Evolutionary conservation across 1,140 invertebrate species (phyloP), one percentile per base, ranked within the genome.

Genomic region (Sarcophaga bullata): DNA sequence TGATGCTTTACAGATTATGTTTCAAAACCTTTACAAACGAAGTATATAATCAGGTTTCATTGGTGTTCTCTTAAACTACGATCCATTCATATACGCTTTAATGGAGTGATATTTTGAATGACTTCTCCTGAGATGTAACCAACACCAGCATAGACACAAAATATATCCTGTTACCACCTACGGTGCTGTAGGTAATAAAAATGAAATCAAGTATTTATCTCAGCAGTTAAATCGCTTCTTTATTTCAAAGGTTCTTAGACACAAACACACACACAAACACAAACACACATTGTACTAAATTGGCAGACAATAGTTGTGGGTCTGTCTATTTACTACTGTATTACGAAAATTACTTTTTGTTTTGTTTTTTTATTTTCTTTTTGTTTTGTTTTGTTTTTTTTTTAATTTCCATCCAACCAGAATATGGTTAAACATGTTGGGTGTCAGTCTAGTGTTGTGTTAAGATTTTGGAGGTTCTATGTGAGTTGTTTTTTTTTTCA

Each of bases 361-460:
- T 62, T 9, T 6, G 50, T 73, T 73, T 46, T 73, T 25, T 73
- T n/a, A n/a, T n/a, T n/a, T n/a, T n/a, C 4, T 37, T 37, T 37
- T 17, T 68, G 8, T 68, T 62, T 9, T 6, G 50, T 73, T 73
- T 46, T 73, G 73, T 46, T 73, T 73, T 47, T 46, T 73, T 9
- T 50, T 8, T 1, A 50, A 4, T n/a, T 48, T 52, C 10, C 2
- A 8, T 50, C 19, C 47, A 15, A 13, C 73, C n/a, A 68, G 8
- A 68, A 68, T 37, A 37, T n/a, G 0, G 19, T n/a, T 52, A 25
- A 78, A 78, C 75, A 52, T 78, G 48, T 78, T 49, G 75, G 75
- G 75, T 78, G 75, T 68, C 62, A 68, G 75, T 78, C 19, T 50
- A 17, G n/a, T 72, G 37, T 72, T 72, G 19, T 72, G 62, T 25